Evolutionary conservation across 2,113 vertebrate species (phyloP).

Genomic region (Octodon degus): DNA sequence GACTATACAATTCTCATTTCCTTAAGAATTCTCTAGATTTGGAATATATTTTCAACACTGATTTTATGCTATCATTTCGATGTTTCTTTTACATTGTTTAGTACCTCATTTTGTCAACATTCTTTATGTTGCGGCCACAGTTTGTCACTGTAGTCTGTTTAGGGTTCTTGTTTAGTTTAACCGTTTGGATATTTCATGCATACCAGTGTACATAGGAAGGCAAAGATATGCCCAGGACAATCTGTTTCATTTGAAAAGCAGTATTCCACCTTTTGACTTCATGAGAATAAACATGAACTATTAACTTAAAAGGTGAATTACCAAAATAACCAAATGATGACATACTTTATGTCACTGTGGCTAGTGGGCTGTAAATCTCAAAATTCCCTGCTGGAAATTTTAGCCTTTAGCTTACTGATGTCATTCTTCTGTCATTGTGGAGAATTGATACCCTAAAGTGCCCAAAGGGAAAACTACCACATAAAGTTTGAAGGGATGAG

Average conservation of each 20-base stretch:
- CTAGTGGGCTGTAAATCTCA: background rate
- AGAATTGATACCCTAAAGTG: rapidly evolving
- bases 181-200: background rate
- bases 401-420: background rate
- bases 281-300: background rate
- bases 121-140: background rate
- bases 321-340: background rate
- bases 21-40: background rate
- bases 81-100: background rate
- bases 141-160: background rate
- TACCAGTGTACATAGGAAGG: background rate
- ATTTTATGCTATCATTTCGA: background rate
- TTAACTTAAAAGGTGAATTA: background rate
- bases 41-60: background rate
- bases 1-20: background rate
- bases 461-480: background rate
- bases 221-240: background rate
- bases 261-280: background rate
- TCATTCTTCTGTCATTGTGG: background rate
- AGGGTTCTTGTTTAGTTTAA: background rate
- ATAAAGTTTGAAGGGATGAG: background rate
- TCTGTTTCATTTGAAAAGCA: background rate
- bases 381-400: background rate
- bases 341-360: background rate
- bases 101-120: background rate